These are phyloP conservation scores for Drosophila merina DNA, from an alignment of 2,888 invertebrate genomes.

Conservation along the genomic window DNA sequence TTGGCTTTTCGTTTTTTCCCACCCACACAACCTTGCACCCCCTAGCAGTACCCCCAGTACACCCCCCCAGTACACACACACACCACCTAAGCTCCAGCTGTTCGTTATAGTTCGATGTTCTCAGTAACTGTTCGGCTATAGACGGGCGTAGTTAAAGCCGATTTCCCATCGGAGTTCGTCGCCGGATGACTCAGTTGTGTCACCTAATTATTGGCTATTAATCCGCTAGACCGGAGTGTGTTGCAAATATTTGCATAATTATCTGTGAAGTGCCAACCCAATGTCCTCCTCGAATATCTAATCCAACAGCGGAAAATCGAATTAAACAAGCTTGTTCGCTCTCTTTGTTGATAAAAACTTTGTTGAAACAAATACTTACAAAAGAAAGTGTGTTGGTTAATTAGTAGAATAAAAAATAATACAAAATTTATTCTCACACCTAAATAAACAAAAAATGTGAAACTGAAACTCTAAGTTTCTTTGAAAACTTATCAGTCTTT, in stretches of 20 bases:
- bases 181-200: slow-evolving; percentile 34
- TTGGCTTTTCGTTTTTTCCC: slow-evolving; percentile 21
- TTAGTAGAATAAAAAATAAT: slow-evolving; percentile 24
- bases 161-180: slow-evolving; percentile 35
- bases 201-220: slow-evolving; percentile 28
- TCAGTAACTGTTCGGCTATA: slow-evolving; percentile 50
- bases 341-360: no score
- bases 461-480: slow-evolving; percentile 30
- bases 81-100: slow-evolving; percentile 15
- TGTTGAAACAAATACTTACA: no score
- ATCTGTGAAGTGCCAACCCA: slow-evolving; percentile 15
- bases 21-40: slow-evolving; percentile 5
- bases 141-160: slow-evolving; percentile 45
- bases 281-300: neutral
- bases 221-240: slow-evolving; percentile 13
- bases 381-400: neutral
- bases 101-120: slow-evolving; percentile 35
- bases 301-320: neutral
- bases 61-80: neutral
- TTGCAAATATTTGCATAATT: slow-evolving; percentile 32
- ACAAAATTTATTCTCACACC: slow-evolving; percentile 18
- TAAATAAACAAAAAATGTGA: slow-evolving; percentile 17
- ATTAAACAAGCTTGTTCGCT: neutral
- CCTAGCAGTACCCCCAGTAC: no score
- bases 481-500: slow-evolving; percentile 52